These are phyloP conservation scores for Herpetotheres cachinnans DNA, from an alignment of 2,113 vertebrate species.

Conservation along the genomic window DNA sequence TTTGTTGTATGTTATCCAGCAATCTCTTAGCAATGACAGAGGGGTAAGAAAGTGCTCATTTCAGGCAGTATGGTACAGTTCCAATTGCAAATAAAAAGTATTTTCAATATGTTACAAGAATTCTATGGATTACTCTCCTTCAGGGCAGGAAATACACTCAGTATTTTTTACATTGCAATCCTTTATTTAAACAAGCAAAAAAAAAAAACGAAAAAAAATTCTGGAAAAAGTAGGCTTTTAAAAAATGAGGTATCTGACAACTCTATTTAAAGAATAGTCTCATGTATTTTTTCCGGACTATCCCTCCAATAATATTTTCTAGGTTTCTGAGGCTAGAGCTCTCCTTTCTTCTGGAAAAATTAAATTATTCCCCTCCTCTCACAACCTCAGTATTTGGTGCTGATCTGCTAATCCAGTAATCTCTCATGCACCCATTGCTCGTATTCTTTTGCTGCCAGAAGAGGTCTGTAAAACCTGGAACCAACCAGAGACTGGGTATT, in stretches of 20 bases:
- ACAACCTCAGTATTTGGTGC: not conserved
- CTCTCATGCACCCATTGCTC: not conserved
- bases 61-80: rapidly evolving
- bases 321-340: not conserved
- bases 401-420: not conserved
- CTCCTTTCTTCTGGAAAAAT: not conserved
- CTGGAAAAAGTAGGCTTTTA: not conserved
- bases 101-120: not conserved
- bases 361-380: not conserved
- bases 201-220: too few relatives aligned
- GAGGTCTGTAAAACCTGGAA: not conserved
- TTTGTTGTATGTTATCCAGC: not conserved
- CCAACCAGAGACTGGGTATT: not conserved
- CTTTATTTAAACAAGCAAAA: not conserved
- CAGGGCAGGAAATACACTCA: not conserved
- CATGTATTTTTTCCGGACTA: rapidly evolving
- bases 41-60: not conserved
- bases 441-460: not conserved
- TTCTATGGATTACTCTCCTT: not conserved
- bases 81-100: not conserved
- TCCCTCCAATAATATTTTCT: not conserved
- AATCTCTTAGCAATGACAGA: not conserved
- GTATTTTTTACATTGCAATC: not conserved
- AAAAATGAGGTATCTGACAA: not conserved
- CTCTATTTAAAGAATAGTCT: not conserved